A percentile compares a stretch with the other conserved stretches of the same genome.
Evolutionary conservation across 2,113 vertebrate genomes (phyloP).

Genomic region (Hemiprocne comata): DNA sequence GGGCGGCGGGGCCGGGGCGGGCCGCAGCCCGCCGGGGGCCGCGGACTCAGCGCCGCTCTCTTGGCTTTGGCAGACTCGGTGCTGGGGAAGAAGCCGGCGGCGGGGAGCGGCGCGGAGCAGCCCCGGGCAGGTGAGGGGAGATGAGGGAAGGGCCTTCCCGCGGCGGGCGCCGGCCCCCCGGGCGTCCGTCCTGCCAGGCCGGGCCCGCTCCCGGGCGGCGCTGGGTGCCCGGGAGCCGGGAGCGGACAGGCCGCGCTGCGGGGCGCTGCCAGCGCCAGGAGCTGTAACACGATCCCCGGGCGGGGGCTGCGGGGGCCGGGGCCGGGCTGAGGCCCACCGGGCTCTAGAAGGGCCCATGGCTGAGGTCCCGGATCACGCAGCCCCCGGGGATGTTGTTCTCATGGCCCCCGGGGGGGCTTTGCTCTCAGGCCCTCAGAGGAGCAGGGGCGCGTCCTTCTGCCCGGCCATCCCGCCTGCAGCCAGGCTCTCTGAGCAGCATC

Average conservation of each 20-base stretch:
- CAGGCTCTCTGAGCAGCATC: too few relatives aligned
- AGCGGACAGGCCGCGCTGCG: neutral
- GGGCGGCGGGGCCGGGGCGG: neutral
- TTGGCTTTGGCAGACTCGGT: conserved; percentile 46
- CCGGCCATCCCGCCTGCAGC: neutral
- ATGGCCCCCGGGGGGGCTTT: neutral
- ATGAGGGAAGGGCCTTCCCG: neutral
- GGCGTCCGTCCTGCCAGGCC: neutral
- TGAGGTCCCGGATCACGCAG: too few relatives aligned
- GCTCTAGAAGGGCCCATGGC: too few relatives aligned
- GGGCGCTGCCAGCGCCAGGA: neutral
- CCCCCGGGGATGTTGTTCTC: too few relatives aligned
- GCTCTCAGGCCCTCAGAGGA: neutral
- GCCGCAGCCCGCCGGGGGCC: neutral
- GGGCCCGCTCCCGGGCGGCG: too few relatives aligned
- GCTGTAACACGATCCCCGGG: neutral
- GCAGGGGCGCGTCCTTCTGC: neutral
- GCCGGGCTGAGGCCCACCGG: too few relatives aligned
- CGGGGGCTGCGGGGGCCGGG: too few relatives aligned
- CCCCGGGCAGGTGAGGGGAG: conserved; percentile 9
- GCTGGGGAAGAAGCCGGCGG: conserved; percentile 35
- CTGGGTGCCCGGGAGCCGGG: neutral
- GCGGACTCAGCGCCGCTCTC: neutral
- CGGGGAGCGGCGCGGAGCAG: conserved; percentile 13
- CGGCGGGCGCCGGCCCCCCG: neutral